Evolutionary conservation across 2,797 vertebrate species (phyloP).

Genomic region (Philypnodon macrostomus): DNA sequence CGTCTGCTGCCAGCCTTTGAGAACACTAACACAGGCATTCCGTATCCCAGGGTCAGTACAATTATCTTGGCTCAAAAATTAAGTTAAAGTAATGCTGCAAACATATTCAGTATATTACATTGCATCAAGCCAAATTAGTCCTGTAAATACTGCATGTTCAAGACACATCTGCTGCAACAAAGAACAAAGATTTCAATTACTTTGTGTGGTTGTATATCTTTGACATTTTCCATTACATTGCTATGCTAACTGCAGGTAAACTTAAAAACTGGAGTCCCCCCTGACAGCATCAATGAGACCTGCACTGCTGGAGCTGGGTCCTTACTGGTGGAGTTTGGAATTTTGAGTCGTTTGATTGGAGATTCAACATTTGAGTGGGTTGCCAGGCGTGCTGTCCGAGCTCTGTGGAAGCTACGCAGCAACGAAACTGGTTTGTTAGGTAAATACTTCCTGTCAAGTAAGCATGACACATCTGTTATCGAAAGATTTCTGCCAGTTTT

Average conservation of each 20-base stretch:
- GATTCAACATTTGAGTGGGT: conserved; percentile 98
- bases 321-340: conserved; percentile 94
- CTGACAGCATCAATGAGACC: conserved; percentile 91
- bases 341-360: conserved; percentile 91
- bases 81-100: too few species aligned
- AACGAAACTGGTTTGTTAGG: conserved; percentile 92
- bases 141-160: too few species aligned
- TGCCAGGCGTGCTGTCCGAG: conserved; percentile 90
- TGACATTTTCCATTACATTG: too few species aligned
- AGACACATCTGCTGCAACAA: too few species aligned
- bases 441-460: conserved; percentile 38
- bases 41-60: conserved; percentile 87
- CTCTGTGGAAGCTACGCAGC: conserved; percentile 92
- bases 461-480: not conserved
- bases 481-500: too few species aligned
- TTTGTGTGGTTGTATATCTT: too few species aligned
- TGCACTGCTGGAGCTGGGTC: conserved; percentile 95
- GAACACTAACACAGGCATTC: conserved; percentile 96
- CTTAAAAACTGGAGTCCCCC: conserved; percentile 90
- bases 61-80: not conserved
- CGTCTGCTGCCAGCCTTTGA: conserved; percentile 95
- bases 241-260: conserved; percentile 82
- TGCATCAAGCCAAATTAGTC: too few species aligned
- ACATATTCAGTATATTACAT: too few species aligned
- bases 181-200: too few species aligned